A percentile compares a stretch with the other conserved stretches of the same genome.
These are phyloP conservation scores for Campoletis sonorensis DNA, from an alignment of 1,140 invertebrate genomes.

Conservation along the genomic window DNA sequence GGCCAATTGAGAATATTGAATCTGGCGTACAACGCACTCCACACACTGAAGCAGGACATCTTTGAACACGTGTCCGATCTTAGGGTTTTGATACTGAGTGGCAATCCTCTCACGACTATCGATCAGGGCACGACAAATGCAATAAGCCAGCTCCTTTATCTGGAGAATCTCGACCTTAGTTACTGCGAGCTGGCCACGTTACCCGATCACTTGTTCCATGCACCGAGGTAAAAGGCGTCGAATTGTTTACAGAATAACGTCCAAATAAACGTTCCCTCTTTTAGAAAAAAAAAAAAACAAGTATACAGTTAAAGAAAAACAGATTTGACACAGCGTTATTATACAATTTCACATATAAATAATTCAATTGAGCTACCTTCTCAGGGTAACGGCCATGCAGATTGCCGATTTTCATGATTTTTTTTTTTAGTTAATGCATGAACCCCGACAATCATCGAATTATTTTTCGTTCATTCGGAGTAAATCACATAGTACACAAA, in stretches of 20 bases:
- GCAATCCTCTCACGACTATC: slow-evolving; percentile 82
- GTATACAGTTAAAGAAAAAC: not conserved
- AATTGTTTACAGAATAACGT: not conserved
- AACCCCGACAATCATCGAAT: no score
- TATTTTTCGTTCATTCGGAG: no score
- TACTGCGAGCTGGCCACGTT: slow-evolving; percentile 80
- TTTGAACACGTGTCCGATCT: slow-evolving; percentile 84
- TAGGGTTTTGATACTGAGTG: slow-evolving; percentile 80
- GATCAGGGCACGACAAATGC: slow-evolving; percentile 80
- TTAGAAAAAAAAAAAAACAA: not conserved
- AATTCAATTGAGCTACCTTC: no score
- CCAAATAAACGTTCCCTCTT: not conserved
- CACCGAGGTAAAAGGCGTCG: slow-evolving; percentile 70
- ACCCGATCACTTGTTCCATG: slow-evolving; percentile 81
- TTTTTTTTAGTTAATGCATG: no score
- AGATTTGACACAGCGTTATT: no score
- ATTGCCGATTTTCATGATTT: no score
- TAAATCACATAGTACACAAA: no score
- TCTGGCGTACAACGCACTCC: slow-evolving; percentile 82
- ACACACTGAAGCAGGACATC: slow-evolving; percentile 81
- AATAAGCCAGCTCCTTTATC: slow-evolving; percentile 78
- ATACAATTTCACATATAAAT: no score
- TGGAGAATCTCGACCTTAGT: slow-evolving; percentile 85
- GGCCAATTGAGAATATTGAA: slow-evolving; percentile 79
- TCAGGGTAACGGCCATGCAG: no score